Percentiles rank a stretch among this genome's conserved stretches.
Evolutionary conservation across 2,113 vertebrate species (phyloP).

Genomic region (Siphamia tubifer): DNA sequence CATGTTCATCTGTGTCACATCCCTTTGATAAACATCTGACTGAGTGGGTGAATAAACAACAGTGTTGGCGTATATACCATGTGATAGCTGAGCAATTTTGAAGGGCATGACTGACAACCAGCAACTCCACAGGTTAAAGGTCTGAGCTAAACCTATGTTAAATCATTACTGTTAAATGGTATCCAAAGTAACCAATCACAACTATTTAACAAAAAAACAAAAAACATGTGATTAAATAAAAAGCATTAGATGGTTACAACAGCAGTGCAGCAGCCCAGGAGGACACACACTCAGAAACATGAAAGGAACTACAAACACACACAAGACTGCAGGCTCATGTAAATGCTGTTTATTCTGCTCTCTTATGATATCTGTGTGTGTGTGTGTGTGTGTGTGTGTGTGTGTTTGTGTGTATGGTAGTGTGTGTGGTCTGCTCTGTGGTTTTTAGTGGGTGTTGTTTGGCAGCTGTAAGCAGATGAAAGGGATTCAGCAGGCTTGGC

Average conservation of each 20-base stretch:
- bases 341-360: conserved; percentile 52
- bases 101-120: not conserved
- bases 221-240: not conserved
- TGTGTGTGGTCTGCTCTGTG: conserved; percentile 55
- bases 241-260: not conserved
- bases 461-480: conserved; percentile 73
- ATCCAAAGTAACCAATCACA: not conserved
- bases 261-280: not conserved
- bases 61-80: not conserved
- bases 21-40: not conserved
- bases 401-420: too few relatives aligned
- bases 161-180: too few relatives aligned
- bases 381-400: too few relatives aligned
- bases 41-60: not conserved
- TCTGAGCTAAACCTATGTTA: too few relatives aligned
- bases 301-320: conserved; percentile 4
- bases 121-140: too few relatives aligned
- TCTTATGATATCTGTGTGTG: conserved; percentile 28
- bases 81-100: not conserved
- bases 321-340: conserved; percentile 34
- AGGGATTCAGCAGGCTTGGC: conserved; percentile 66
- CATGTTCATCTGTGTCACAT: not conserved
- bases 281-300: conserved; percentile 1
- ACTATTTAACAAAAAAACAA: not conserved
- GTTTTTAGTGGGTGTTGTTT: conserved; percentile 64